Conservation (phyloP, 1,140 invertebrate species). For the Thaumatotibia leucotreta region DNA sequence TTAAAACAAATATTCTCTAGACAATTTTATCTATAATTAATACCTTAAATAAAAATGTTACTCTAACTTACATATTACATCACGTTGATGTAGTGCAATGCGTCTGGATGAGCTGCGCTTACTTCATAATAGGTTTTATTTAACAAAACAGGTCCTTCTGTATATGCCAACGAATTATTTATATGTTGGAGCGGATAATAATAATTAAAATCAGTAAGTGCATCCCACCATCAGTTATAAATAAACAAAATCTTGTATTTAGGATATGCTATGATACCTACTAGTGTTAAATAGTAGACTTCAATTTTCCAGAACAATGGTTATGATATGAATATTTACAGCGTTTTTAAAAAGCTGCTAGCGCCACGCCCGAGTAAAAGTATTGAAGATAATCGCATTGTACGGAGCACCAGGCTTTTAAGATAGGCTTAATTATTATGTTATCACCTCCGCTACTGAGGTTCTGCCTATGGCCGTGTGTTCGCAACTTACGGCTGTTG, state of each 20-base stretch:
- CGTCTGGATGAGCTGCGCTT: slow-evolving; percentile 46
- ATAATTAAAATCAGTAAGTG: slow-evolving; percentile 24
- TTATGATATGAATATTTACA: background rate
- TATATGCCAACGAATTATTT: slow-evolving; percentile 22
- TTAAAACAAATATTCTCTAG: slow-evolving; percentile 55
- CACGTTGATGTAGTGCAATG: slow-evolving; percentile 42
- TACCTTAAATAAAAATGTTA: slow-evolving; percentile 45
- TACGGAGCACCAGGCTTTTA: too few relatives aligned
- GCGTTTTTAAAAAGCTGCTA: too few relatives aligned
- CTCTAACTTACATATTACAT: slow-evolving; percentile 51
- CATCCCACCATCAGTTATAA: slow-evolving; percentile 40
- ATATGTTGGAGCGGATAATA: slow-evolving; percentile 26
- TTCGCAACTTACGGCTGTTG: too few relatives aligned
- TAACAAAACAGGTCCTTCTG: slow-evolving; percentile 21
- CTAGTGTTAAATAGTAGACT: slow-evolving; percentile 15
- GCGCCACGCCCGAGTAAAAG: too few relatives aligned
- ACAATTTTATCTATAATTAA: slow-evolving; percentile 46
- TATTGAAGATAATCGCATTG: too few relatives aligned
- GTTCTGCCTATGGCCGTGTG: too few relatives aligned
- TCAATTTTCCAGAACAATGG: background rate
- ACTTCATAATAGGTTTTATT: slow-evolving; percentile 22
- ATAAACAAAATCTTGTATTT: slow-evolving; percentile 31
- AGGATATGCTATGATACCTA: slow-evolving; percentile 52
- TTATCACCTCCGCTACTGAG: too few relatives aligned
- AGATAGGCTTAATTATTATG: too few relatives aligned